Evolutionary conservation across 2,113 vertebrate species (phyloP).

Genomic region (Pachyramphus minor): DNA sequence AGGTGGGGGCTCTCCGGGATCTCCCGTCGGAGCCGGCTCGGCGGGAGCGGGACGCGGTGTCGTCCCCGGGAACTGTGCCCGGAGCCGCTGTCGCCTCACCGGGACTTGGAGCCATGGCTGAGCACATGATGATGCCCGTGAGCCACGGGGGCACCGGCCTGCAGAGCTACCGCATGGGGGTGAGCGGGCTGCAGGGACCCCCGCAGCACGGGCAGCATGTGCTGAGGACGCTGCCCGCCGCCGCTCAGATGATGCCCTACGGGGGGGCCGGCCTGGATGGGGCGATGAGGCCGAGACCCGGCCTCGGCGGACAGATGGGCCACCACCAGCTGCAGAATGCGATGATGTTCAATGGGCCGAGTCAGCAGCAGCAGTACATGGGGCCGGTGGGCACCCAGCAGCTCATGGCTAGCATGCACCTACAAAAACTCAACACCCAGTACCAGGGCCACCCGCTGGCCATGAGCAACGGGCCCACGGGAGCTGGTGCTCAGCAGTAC

Average conservation of each 20-base stretch:
- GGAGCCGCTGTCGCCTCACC: background rate
- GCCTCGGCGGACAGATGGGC: slow-evolving; percentile 72
- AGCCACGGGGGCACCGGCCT: slow-evolving; percentile 83
- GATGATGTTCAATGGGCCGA: slow-evolving; percentile 79
- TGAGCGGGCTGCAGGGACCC: slow-evolving; percentile 77
- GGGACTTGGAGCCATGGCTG: slow-evolving; percentile 78
- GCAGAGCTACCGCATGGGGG: slow-evolving; percentile 85
- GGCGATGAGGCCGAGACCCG: slow-evolving; percentile 77
- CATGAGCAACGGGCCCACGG: slow-evolving; percentile 79
- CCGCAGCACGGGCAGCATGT: slow-evolving; percentile 82
- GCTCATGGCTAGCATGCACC: slow-evolving; percentile 90
- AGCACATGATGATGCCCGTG: slow-evolving; percentile 94
- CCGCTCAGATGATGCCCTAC: slow-evolving; percentile 86
- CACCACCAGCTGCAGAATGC: slow-evolving; percentile 76
- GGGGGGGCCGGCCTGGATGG: slow-evolving; percentile 81
- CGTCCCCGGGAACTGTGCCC: background rate
- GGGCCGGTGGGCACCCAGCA: slow-evolving; percentile 84
- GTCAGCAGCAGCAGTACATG: slow-evolving; percentile 84
- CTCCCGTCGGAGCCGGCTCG: background rate
- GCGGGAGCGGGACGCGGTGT: background rate
- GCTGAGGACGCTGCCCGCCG: slow-evolving; percentile 75
- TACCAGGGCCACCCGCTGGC: slow-evolving; percentile 85
- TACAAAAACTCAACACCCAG: slow-evolving; percentile 90
- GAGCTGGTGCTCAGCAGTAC: slow-evolving; percentile 72
- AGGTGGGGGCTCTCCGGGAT: background rate